These are phyloP conservation scores for Corydoras maculifer DNA, from an alignment of 2,113 vertebrate species.

Conservation along the genomic window DNA sequence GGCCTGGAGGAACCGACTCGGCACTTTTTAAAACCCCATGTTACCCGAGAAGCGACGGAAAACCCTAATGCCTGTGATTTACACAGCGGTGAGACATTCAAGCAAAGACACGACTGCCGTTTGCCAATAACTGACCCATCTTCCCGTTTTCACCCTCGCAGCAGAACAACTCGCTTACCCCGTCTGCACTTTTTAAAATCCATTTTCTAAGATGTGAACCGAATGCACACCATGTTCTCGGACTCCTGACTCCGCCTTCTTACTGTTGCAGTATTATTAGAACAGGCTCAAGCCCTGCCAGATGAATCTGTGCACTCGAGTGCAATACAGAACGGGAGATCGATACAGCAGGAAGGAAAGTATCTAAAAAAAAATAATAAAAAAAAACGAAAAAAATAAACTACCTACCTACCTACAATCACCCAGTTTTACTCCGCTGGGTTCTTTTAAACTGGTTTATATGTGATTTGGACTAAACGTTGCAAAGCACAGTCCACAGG, in stretches of 20 bases:
- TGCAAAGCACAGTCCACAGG: too few relatives aligned
- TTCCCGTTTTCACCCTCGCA: slow-evolving; percentile 4
- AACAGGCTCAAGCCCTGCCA: not conserved
- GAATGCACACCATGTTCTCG: slow-evolving; percentile 21
- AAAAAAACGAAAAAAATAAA: too few relatives aligned
- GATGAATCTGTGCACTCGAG: not conserved
- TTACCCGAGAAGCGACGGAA: slow-evolving; percentile 16
- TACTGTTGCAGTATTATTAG: slow-evolving; percentile 40
- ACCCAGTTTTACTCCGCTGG: slow-evolving; percentile 5
- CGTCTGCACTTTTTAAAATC: slow-evolving; percentile 33
- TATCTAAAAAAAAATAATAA: not conserved
- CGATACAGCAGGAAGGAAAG: slow-evolving; percentile 9
- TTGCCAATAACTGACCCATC: not conserved
- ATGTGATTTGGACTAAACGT: not conserved
- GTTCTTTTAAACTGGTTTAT: slow-evolving; percentile 1
- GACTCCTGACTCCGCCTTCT: not conserved
- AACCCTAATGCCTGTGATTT: slow-evolving; percentile 16
- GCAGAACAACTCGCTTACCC: slow-evolving; percentile 6
- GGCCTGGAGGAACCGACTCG: slow-evolving; percentile 43
- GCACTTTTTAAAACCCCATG: slow-evolving; percentile 52
- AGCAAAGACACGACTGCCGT: slow-evolving; percentile 36
- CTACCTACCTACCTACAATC: not conserved
- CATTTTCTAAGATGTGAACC: slow-evolving; percentile 27
- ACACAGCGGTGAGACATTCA: not conserved
- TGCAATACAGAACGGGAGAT: not conserved